phyloP scores from a whole-genome alignment of 1,140 invertebrate species.

The Ceratitis capitata region DNA sequence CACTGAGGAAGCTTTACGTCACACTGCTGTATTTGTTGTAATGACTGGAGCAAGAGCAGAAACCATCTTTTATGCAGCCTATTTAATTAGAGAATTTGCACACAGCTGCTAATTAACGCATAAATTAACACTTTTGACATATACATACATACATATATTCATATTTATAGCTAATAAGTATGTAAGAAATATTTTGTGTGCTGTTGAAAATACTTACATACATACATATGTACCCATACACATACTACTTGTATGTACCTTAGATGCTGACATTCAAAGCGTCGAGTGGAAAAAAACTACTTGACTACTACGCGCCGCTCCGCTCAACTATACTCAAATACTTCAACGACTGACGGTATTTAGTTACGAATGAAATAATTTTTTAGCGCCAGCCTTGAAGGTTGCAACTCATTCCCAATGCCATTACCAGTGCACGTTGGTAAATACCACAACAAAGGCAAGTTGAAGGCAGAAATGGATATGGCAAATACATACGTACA shows the following conservation, averaged over 20 bases:
- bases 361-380: not conserved
- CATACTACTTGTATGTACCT: not conserved
- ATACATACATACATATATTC: not conserved
- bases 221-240: too few species aligned
- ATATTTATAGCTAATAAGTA: not conserved
- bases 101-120: conserved; percentile 34
- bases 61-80: not conserved
- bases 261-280: not conserved
- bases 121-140: not conserved
- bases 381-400: too few species aligned
- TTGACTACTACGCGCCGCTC: not conserved
- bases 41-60: not conserved
- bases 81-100: not conserved
- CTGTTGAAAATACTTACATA: not conserved
- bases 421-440: not conserved
- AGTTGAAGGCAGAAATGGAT: not conserved
- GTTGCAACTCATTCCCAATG: not conserved
- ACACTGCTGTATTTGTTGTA: not conserved
- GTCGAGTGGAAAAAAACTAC: not conserved
- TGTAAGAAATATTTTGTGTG: not conserved
- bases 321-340: not conserved
- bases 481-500: too few species aligned
- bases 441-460: not conserved
- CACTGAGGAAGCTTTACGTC: not conserved
- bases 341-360: not conserved